Base-by-base conservation (phyloP, 2,113 vertebrate species). In the Raphicerus campestris region DNA sequence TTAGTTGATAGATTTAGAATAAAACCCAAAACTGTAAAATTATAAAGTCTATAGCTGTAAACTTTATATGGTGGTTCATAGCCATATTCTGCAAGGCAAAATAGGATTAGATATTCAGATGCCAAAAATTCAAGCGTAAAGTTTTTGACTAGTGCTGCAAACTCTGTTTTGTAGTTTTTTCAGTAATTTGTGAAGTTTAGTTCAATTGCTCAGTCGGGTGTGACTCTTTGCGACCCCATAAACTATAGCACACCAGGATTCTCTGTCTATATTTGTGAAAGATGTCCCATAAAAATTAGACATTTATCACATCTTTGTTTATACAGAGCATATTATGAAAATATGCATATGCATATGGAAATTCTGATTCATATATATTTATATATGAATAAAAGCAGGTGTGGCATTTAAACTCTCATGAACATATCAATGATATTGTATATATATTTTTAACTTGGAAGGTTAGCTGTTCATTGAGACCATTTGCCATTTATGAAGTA, bases 401-500 rank as follows among this genome's bases (percentile, higher is more conserved):
- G 10, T 96, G 92, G 58, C 94, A 97, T 97, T 98, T 97, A 97
- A 98, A 98, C 56, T 75, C 86, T 97, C 96, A 97, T 93, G 97
- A 98, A 97, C 89, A 97, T 86, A 45, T 70, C 93, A 93, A 35
- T 93, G 91, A 93, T 87, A 13, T 32, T n/a, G 47, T 97, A 97
- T 84, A 32, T n/a, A 49, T 51, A 10, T 10, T n/a, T 94, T 77
- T 94, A 95, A 60, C 96, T 93, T 90, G 39, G 63, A 97, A 97
- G 73, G 30, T 82, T 97, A 96, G 91, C 77, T 97, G 88, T 95
- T 98, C 96, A 97, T 98, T 3, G 2, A 30, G 51, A 35, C 92
- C 75, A 63, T 97, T 98, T 98, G 39, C 98, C 96, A 95, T 97
- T 98, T 98, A 95, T 98, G 94, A 98, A 95, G 87, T 97, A 97